These are phyloP conservation scores for Araneus ventricosus DNA, from an alignment of 1,140 invertebrate genomes.

Conservation along the genomic window DNA sequence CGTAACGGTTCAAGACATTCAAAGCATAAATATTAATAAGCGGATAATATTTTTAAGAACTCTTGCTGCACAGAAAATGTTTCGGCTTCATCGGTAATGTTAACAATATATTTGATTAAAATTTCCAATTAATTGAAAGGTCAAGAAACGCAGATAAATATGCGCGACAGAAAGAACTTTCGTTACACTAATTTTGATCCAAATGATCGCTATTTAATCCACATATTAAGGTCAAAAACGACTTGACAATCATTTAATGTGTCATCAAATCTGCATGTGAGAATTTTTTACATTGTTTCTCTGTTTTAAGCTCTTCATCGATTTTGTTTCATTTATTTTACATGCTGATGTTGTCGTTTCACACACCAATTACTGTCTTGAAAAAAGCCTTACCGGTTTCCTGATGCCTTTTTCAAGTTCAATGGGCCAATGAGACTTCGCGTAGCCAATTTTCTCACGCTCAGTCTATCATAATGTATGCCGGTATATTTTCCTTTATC, in stretches of 20 bases:
- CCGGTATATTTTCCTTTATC: neutral
- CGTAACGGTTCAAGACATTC: no score
- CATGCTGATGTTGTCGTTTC: neutral
- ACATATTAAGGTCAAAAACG: neutral
- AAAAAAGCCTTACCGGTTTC: neutral
- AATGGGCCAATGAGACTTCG: conserved; percentile 5
- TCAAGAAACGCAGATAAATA: no score
- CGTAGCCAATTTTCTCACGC: neutral
- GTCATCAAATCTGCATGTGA: neutral
- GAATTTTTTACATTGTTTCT: neutral
- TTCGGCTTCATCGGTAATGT: no score
- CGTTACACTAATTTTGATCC: no score
- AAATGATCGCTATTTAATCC: neutral
- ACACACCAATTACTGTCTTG: neutral
- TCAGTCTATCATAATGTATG: neutral
- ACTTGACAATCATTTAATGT: neutral
- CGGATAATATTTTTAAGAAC: no score
- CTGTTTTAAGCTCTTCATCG: neutral
- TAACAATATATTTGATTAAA: no score
- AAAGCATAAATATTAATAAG: no score
- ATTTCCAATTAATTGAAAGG: no score
- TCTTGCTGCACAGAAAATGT: no score
- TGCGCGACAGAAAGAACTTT: no score
- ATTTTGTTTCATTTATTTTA: neutral
- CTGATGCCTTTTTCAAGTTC: conserved; percentile 25